Evolutionary conservation across 2,113 vertebrate species (phyloP).

Genomic region (Phaethornis superciliosus): DNA sequence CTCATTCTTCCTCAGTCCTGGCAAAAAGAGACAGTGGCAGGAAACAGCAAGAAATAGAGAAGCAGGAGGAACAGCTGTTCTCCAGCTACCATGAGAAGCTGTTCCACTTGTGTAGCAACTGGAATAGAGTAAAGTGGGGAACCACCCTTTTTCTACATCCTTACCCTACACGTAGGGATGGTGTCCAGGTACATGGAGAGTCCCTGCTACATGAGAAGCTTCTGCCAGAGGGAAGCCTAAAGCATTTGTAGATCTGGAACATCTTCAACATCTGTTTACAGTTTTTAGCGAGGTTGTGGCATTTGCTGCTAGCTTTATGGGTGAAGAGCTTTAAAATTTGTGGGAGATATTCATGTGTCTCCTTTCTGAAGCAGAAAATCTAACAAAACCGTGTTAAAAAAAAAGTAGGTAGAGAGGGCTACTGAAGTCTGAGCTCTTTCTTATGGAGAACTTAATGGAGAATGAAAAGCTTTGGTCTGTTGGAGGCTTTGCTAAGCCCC

Average conservation of each 20-base stretch:
- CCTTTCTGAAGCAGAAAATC: neutral
- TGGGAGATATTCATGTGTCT: neutral
- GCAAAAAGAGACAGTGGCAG: neutral
- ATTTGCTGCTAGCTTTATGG: neutral
- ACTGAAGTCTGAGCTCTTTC: neutral
- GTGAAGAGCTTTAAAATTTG: neutral
- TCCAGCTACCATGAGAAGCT: neutral
- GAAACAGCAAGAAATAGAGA: neutral
- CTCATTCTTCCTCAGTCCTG: neutral
- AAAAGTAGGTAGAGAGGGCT: neutral
- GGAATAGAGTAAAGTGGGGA: neutral
- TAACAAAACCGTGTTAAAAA: neutral
- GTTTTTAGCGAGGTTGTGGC: neutral
- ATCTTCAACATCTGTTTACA: neutral
- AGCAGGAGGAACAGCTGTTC: neutral
- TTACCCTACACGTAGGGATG: no score
- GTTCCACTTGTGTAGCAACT: neutral
- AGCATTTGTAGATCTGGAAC: neutral
- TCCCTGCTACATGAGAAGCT: accelerated
- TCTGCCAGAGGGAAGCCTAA: neutral
- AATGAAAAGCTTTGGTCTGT: neutral
- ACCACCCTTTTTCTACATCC: neutral
- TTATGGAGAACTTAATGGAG: accelerated
- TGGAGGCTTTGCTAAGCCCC: neutral
- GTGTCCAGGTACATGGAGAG: accelerated